phyloP scores from a whole-genome alignment of 2,113 vertebrate genomes.

The Platanista minor region DNA sequence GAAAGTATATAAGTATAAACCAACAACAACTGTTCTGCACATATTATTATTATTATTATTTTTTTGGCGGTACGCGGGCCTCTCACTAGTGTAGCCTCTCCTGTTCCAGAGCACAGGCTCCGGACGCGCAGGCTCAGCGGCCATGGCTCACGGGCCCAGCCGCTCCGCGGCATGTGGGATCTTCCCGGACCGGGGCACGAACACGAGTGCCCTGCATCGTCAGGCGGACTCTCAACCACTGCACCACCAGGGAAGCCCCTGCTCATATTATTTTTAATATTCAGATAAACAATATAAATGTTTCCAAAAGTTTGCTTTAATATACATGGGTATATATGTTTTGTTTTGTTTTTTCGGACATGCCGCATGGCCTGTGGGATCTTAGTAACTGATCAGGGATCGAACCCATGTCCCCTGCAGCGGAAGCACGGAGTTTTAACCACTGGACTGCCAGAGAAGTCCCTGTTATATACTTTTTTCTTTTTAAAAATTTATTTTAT shows the following conservation, averaged over 20 bases:
- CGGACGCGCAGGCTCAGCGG: no score
- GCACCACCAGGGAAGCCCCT: no score
- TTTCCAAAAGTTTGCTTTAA: background rate
- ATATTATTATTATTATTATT: constrained; percentile 7
- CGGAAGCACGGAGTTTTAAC: background rate
- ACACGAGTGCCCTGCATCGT: no score
- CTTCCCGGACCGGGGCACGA: no score
- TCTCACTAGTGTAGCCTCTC: no score
- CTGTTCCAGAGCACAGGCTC: no score
- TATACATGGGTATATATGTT: background rate
- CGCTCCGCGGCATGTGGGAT: no score
- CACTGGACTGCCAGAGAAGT: background rate
- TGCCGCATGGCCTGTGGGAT: background rate
- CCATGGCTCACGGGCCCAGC: no score
- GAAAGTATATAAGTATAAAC: background rate
- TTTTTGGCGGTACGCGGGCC: no score
- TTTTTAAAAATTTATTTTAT: no score
- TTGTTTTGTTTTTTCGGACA: background rate
- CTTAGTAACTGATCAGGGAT: background rate
- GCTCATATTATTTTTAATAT: constrained; percentile 7
- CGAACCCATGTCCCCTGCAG: background rate
- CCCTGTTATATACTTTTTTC: background rate
- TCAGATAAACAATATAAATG: background rate
- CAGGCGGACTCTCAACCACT: no score
- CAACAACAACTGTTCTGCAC: background rate